Evolutionary conservation across 1,140 invertebrate genomes (phyloP).

Genomic region (Babylonia areolata): DNA sequence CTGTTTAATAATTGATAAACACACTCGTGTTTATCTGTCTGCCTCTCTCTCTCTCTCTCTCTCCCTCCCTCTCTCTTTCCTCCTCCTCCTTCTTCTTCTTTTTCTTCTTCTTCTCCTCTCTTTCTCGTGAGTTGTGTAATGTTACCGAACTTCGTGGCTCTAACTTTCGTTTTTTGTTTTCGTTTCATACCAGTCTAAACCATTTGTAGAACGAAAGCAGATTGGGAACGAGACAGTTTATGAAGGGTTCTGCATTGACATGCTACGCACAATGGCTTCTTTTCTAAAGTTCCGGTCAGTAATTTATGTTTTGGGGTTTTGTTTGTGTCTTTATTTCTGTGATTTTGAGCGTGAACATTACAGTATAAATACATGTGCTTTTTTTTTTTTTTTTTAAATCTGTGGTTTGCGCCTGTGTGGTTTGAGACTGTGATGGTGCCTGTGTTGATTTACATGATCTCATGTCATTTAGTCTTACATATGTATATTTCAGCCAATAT

Average conservation of each 20-base stretch:
- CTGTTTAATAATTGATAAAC: too few relatives aligned
- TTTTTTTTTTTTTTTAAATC: too few relatives aligned
- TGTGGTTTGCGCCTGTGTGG: too few relatives aligned
- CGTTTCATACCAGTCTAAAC: slow-evolving; percentile 34
- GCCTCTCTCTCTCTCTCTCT: not conserved
- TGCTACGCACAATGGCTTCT: slow-evolving; percentile 59
- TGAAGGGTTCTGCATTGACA: slow-evolving; percentile 60
- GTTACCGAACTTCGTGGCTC: too few relatives aligned
- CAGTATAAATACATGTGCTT: too few relatives aligned
- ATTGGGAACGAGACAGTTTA: slow-evolving; percentile 28
- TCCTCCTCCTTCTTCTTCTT: not conserved
- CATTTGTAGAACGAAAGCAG: slow-evolving; percentile 37
- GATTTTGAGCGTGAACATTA: too few relatives aligned
- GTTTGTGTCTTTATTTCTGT: too few relatives aligned
- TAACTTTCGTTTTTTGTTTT: not conserved
- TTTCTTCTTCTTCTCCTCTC: not conserved
- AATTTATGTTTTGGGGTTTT: too few relatives aligned
- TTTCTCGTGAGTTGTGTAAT: not conserved
- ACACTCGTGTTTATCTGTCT: not conserved
- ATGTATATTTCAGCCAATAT: too few relatives aligned
- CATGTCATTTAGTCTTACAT: too few relatives aligned
- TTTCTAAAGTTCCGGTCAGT: slow-evolving; percentile 68
- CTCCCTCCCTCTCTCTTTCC: not conserved
- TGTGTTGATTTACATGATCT: too few relatives aligned
- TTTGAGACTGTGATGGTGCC: too few relatives aligned